Conservation (phyloP, 2,888 invertebrate genomes). For the Ornithoptera priamus region DNA sequence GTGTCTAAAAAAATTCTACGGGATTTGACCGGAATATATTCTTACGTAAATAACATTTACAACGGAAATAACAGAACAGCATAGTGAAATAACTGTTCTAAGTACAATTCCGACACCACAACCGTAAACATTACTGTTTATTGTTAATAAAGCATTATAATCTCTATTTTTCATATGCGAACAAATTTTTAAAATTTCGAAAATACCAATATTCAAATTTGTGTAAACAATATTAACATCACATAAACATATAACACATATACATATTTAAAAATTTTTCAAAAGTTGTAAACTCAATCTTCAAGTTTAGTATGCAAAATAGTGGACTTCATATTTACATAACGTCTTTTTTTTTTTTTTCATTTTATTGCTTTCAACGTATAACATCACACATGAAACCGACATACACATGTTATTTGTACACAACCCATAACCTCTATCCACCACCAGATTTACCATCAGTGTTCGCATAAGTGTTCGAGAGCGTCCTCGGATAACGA, state of each 20-base stretch:
- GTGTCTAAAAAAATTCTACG: no score
- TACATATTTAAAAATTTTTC: not conserved
- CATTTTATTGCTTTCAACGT: not conserved
- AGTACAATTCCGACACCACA: not conserved
- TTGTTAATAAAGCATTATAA: slow-evolving; percentile 1
- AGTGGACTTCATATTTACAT: not conserved
- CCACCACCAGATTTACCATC: slow-evolving; percentile 43
- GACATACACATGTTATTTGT: slow-evolving; percentile 4
- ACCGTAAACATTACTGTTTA: not conserved
- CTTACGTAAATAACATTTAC: no score
- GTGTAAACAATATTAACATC: not conserved
- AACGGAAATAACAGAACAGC: not conserved
- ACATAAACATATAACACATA: not conserved
- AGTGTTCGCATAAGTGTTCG: slow-evolving; percentile 36
- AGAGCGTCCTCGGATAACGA: slow-evolving; percentile 42
- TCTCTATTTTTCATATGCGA: not conserved
- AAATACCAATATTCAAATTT: not conserved
- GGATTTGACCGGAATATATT: no score
- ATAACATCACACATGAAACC: not conserved
- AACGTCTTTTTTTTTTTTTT: not conserved
- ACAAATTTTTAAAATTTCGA: not conserved
- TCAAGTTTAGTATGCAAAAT: not conserved
- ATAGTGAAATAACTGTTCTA: not conserved
- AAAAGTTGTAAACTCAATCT: not conserved
- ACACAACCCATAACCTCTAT: not conserved